These are phyloP conservation scores for Cerceris ruficornis DNA, from an alignment of 2,888 invertebrate genomes.

Conservation along the genomic window DNA sequence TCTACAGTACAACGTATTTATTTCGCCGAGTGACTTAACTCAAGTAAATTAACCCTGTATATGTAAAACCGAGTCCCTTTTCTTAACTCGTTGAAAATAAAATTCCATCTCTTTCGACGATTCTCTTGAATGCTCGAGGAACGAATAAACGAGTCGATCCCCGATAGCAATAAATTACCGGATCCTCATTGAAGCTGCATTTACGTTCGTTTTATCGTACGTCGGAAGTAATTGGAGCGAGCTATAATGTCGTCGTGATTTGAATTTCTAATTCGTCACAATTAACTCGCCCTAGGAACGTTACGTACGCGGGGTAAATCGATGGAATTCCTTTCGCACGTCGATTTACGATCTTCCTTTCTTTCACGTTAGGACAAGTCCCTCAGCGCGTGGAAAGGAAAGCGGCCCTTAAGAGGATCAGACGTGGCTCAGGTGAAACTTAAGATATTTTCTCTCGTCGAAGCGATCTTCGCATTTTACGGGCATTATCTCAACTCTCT, in stretches of 20 bases:
- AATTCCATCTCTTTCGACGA: too few species aligned
- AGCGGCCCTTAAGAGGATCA: constrained; percentile 50
- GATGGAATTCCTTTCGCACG: constrained; percentile 44
- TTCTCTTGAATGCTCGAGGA: not conserved
- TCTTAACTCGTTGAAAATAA: too few species aligned
- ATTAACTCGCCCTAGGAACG: constrained; percentile 30
- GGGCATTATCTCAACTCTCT: constrained; percentile 31
- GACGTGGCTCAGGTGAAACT: constrained; percentile 49
- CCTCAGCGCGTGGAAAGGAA: constrained; percentile 12
- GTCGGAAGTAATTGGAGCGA: constrained; percentile 14
- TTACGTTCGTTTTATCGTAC: not conserved
- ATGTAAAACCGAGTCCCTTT: too few species aligned
- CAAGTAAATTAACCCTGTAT: too few species aligned
- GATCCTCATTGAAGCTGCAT: not conserved
- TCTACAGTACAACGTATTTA: too few species aligned
- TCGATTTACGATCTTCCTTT: constrained; percentile 42
- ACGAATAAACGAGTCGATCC: not conserved
- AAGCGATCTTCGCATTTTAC: constrained; percentile 37
- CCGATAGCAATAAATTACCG: not conserved
- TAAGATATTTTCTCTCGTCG: constrained; percentile 52
- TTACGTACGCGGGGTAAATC: constrained; percentile 16
- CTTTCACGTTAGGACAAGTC: constrained; percentile 14
- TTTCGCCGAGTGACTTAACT: too few species aligned
- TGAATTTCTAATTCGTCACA: constrained; percentile 50
- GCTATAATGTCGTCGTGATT: constrained; percentile 24